Percentiles rank a stretch among this genome's conserved stretches.
Evolutionary conservation across 2,113 vertebrate species (phyloP).

Genomic region (Vanacampus margaritifer): DNA sequence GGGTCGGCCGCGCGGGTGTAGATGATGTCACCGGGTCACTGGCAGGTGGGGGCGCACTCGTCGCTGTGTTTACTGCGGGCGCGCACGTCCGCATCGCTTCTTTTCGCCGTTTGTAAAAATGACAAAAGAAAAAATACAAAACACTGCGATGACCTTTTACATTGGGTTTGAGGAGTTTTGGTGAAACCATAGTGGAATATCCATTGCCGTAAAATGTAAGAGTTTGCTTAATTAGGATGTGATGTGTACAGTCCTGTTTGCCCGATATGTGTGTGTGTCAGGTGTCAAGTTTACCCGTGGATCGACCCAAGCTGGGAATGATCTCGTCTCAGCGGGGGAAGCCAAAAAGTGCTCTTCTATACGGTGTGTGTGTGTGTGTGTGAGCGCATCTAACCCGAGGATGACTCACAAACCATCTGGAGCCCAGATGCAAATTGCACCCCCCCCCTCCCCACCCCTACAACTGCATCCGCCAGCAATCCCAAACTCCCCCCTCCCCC

Average conservation of each 20-base stretch:
- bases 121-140: not conserved
- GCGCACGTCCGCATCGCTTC: not conserved
- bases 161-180: not conserved
- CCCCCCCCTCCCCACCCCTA: constrained; percentile 36
- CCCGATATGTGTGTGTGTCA: constrained; percentile 46
- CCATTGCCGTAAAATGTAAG: not conserved
- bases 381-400: constrained; percentile 67
- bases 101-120: not conserved
- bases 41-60: not conserved
- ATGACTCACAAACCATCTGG: constrained; percentile 81
- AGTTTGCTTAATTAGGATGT: not conserved
- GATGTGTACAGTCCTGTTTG: constrained; percentile 15
- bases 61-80: not conserved
- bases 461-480: not conserved
- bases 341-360: constrained; percentile 52
- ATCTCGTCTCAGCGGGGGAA: constrained; percentile 70
- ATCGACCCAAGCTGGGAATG: constrained; percentile 71
- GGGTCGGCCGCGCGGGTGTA: not conserved
- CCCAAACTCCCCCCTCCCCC: constrained; percentile 22
- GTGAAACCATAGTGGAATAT: not conserved
- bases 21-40: constrained; percentile 1
- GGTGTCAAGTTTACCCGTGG: constrained; percentile 73
- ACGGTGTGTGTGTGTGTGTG: constrained; percentile 32
- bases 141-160: not conserved
- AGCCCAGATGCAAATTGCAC: constrained; percentile 74